Evolutionary conservation across 2,113 vertebrate species (phyloP).

Genomic region (Lepus europaeus): DNA sequence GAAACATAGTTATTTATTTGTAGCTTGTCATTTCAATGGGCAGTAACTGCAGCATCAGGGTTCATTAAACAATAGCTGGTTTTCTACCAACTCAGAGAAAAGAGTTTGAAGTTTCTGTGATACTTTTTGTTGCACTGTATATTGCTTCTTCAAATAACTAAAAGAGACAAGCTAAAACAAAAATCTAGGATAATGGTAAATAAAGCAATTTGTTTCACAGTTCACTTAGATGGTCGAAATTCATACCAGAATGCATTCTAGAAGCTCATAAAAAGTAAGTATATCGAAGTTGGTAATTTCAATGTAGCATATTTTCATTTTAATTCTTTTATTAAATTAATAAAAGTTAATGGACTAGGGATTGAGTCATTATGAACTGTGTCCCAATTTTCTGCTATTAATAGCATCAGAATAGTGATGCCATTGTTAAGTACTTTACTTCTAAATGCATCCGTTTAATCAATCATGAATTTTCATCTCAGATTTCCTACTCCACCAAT

Average conservation of each 20-base stretch:
- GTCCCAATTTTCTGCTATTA: constrained; percentile 82
- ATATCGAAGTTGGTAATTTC: constrained; percentile 78
- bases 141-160: constrained; percentile 66
- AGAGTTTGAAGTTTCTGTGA: constrained; percentile 72
- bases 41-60: constrained; percentile 63
- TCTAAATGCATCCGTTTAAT: constrained; percentile 67
- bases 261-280: constrained; percentile 79
- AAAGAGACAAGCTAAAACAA: constrained; percentile 49
- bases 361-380: constrained; percentile 84
- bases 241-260: constrained; percentile 65
- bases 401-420: constrained; percentile 73
- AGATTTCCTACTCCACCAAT: constrained; percentile 56
- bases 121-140: constrained; percentile 71
- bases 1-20: constrained; percentile 74
- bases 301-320: constrained; percentile 80
- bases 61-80: constrained; percentile 80
- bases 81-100: constrained; percentile 68
- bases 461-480: constrained; percentile 63
- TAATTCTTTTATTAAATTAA: constrained; percentile 85
- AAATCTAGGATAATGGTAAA: constrained; percentile 71
- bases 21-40: constrained; percentile 66
- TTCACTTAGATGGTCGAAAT: constrained; percentile 74
- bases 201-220: constrained; percentile 83
- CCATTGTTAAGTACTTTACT: constrained; percentile 72
- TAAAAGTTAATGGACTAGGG: constrained; percentile 85